Conservation (phyloP, 1,140 invertebrate species). For the Aphelinus certus region DNA sequence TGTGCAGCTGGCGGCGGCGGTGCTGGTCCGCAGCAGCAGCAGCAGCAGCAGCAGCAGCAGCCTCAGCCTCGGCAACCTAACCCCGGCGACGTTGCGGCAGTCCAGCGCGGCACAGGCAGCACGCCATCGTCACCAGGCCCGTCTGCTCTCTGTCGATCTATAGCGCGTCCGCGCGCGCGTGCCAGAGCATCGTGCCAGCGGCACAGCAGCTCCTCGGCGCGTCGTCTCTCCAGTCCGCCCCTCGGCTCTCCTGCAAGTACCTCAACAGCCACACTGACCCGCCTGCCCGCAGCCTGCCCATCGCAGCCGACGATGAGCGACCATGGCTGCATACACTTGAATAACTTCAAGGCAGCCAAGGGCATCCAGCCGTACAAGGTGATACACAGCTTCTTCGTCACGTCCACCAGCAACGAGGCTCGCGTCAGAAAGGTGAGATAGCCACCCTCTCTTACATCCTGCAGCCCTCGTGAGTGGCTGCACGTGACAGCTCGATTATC, state of each 20-base stretch:
- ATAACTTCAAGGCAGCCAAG: constrained; percentile 79
- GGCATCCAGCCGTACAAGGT: constrained; percentile 78
- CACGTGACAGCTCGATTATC: too few species aligned
- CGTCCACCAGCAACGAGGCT: constrained; percentile 69
- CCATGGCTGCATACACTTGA: constrained; percentile 80
- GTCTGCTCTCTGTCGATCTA: too few species aligned
- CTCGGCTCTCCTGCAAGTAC: not conserved
- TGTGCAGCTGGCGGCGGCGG: not conserved
- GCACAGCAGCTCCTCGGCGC: not conserved
- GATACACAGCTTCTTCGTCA: constrained; percentile 72
- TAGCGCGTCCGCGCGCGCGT: not conserved
- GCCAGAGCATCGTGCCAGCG: not conserved
- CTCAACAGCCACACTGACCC: not conserved
- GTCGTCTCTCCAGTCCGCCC: not conserved
- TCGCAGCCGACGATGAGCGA: constrained; percentile 68
- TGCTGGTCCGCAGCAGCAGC: not conserved
- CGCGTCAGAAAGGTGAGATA: constrained; percentile 68
- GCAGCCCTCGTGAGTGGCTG: too few species aligned
- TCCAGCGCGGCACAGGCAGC: too few species aligned
- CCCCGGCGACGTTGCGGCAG: too few species aligned
- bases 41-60: not conserved
- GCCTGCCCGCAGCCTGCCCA: not conserved
- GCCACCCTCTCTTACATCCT: too few species aligned
- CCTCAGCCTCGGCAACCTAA: not conserved
- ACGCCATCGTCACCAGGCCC: too few species aligned